Conservation (phyloP, 2,888 invertebrate species). For the Ophioninae sp. region DNA sequence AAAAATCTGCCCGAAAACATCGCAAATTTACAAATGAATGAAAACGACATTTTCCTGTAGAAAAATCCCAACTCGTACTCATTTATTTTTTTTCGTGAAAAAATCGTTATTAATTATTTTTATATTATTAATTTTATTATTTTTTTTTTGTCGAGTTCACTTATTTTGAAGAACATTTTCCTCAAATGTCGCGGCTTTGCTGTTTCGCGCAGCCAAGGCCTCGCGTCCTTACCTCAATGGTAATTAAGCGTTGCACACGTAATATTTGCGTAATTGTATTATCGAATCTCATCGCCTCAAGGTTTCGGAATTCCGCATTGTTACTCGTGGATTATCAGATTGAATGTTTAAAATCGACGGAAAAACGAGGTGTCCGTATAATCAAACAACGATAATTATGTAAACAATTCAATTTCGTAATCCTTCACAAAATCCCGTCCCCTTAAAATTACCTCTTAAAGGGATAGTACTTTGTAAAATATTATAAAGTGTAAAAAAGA, state of each 20-base stretch:
- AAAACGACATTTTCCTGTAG: neutral
- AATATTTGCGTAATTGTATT: conserved; percentile 50
- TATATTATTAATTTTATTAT: no score
- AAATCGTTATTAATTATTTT: no score
- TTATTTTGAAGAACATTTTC: conserved; percentile 1
- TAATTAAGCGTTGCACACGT: conserved; percentile 36
- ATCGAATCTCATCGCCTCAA: conserved; percentile 32
- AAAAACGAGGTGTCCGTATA: neutral
- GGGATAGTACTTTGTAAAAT: no score
- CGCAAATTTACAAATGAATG: neutral
- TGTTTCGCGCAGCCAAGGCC: conserved; percentile 53
- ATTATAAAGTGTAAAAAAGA: no score
- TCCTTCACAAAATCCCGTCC: neutral
- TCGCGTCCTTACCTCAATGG: conserved; percentile 37
- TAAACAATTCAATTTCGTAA: neutral
- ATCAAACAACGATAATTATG: neutral
- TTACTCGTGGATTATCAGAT: conserved; percentile 22
- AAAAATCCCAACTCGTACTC: neutral
- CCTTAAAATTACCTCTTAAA: neutral
- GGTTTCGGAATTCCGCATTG: conserved; percentile 27
- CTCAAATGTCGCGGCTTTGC: conserved; percentile 6
- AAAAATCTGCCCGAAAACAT: neutral
- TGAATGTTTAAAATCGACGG: conserved; percentile 7
- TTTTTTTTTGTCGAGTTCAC: neutral
- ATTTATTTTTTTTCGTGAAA: neutral